Conservation (phyloP, 2,113 vertebrate genomes). For the Notarius lentiginosus region DNA sequence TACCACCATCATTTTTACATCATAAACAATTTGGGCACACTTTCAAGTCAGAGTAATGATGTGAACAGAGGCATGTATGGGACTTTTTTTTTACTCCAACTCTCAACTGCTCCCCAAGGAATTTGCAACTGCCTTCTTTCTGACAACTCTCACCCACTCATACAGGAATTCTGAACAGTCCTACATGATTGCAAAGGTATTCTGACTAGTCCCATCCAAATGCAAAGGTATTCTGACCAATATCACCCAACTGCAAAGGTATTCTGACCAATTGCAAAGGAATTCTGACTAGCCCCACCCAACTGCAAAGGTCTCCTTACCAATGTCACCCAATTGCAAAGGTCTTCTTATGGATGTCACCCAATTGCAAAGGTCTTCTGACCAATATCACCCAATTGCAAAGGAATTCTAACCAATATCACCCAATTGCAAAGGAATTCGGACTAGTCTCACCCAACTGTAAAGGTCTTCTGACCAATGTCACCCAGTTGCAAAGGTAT, state of each 20-base stretch:
- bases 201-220: neutral
- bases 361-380: neutral
- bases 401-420: neutral
- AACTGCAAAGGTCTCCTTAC: neutral
- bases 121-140: neutral
- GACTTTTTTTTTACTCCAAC: neutral
- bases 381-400: too few species aligned
- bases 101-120: neutral
- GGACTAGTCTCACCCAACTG: neutral
- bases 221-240: neutral
- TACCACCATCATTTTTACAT: neutral
- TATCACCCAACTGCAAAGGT: neutral
- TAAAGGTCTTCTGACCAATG: neutral
- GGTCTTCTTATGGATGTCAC: neutral
- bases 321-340: too few species aligned
- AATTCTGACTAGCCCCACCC: neutral
- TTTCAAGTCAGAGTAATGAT: neutral
- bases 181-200: neutral
- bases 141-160: neutral
- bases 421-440: neutral
- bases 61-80: neutral
- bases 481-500: neutral
- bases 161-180: neutral
- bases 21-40: neutral
- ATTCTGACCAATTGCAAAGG: neutral